Conservation (phyloP, 2,797 vertebrate species). For the Dipus sagitta region DNA sequence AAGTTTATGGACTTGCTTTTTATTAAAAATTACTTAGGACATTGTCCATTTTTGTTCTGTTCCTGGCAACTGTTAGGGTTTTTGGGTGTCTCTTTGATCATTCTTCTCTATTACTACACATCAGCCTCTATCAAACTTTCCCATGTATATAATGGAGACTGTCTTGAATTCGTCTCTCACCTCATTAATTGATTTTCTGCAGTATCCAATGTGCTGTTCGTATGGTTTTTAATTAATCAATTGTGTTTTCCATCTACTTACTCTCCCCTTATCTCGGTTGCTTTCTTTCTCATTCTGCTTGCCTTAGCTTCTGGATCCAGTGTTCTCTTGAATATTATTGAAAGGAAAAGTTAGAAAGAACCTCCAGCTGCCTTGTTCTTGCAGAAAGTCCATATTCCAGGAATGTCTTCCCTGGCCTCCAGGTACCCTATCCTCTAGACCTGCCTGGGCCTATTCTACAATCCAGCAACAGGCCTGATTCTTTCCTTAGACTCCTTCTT, state of each 20-base stretch:
- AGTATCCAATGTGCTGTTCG: constrained; percentile 70
- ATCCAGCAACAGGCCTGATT: not conserved
- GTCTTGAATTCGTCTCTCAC: constrained; percentile 77
- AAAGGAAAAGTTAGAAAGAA: constrained; percentile 24
- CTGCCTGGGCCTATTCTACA: not conserved
- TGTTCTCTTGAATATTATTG: constrained; percentile 47
- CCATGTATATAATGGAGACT: constrained; percentile 71
- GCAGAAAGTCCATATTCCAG: not conserved
- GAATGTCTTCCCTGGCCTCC: not conserved
- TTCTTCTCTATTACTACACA: constrained; percentile 62
- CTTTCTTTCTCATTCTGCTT: not conserved
- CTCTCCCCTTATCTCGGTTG: constrained; percentile 42
- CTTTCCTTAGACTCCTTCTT: not conserved
- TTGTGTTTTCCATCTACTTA: constrained; percentile 66
- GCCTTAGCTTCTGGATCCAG: not conserved
- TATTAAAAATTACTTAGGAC: constrained; percentile 56
- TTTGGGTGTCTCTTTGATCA: constrained; percentile 41
- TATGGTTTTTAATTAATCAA: constrained; percentile 79
- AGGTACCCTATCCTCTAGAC: not conserved
- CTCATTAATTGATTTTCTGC: constrained; percentile 80
- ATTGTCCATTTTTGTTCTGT: not conserved
- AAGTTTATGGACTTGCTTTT: constrained; percentile 37
- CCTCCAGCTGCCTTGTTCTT: not conserved
- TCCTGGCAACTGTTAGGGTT: constrained; percentile 42
- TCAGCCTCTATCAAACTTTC: constrained; percentile 66